These are phyloP conservation scores for Pyrrhia umbra DNA, from an alignment of 2,888 invertebrate genomes.

Conservation along the genomic window DNA sequence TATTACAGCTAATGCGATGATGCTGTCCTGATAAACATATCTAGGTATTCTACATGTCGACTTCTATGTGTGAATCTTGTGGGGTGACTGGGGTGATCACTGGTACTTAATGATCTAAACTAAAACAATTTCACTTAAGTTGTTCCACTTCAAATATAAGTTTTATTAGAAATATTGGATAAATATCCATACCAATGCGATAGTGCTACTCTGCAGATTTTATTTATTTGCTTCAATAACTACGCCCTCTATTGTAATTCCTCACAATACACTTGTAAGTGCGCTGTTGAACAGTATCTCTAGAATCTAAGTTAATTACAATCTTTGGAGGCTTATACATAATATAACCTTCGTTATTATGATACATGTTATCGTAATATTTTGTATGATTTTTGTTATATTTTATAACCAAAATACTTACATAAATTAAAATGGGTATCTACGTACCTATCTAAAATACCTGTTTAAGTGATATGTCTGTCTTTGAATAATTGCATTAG, in stretches of 20 bases:
- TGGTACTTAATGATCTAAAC: too few species aligned
- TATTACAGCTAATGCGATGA: conserved; percentile 34
- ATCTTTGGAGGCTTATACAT: background rate
- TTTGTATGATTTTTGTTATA: too few species aligned
- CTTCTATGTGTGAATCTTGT: background rate
- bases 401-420: too few species aligned
- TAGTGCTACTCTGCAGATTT: too few species aligned
- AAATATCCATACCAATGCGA: background rate
- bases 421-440: too few species aligned
- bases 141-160: background rate
- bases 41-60: background rate
- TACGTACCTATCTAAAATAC: too few species aligned
- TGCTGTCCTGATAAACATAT: background rate
- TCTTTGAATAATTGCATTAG: too few species aligned
- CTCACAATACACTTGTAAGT: background rate
- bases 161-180: background rate
- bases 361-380: conserved; percentile 8
- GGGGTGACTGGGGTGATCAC: too few species aligned
- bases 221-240: background rate
- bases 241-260: conserved; percentile 26
- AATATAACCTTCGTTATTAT: background rate
- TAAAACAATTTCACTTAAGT: background rate
- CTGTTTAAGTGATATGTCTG: too few species aligned
- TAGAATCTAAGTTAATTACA: conserved; percentile 12
- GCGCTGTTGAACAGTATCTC: conserved; percentile 4